Conservation (phyloP, 1,140 invertebrate species). For the Drosophila saltans region DNA sequence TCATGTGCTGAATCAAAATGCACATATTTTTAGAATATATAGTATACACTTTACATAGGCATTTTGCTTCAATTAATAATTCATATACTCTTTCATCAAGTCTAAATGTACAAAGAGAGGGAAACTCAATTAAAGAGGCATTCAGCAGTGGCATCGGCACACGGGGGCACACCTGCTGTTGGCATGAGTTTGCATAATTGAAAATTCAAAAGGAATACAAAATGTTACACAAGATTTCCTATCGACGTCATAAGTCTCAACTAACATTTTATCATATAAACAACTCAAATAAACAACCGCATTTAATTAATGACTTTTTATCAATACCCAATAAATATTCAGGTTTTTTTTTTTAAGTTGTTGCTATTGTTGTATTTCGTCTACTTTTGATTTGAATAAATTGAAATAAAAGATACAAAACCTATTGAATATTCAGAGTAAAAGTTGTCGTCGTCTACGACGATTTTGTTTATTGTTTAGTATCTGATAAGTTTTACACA, state of each 20-base stretch:
- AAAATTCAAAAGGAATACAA: conserved; percentile 23
- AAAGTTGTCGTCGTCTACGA: conserved; percentile 48
- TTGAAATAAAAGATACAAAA: conserved; percentile 60
- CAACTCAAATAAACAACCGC: conserved; percentile 36
- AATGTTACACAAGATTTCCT: conserved; percentile 34
- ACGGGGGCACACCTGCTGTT: conserved; percentile 6
- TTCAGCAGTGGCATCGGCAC: background rate
- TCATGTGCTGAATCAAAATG: too few relatives aligned
- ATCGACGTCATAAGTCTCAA: conserved; percentile 46
- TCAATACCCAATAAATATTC: conserved; percentile 55
- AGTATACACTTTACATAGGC: too few relatives aligned
- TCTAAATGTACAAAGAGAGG: background rate
- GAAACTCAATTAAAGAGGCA: conserved; percentile 14
- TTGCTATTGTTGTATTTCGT: background rate
- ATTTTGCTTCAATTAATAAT: background rate
- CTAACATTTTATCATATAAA: conserved; percentile 39
- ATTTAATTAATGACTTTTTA: conserved; percentile 70
- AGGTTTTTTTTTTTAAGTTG: conserved; percentile 17
- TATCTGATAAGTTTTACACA: conserved; percentile 54
- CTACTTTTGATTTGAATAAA: conserved; percentile 60
- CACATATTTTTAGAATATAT: too few relatives aligned
- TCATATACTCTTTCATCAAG: background rate
- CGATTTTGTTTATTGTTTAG: conserved; percentile 57
- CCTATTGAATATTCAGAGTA: conserved; percentile 66
- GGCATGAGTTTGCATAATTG: conserved; percentile 21